Conservation (phyloP, 2,113 vertebrate species). For the Seriola aureovittata region DNA sequence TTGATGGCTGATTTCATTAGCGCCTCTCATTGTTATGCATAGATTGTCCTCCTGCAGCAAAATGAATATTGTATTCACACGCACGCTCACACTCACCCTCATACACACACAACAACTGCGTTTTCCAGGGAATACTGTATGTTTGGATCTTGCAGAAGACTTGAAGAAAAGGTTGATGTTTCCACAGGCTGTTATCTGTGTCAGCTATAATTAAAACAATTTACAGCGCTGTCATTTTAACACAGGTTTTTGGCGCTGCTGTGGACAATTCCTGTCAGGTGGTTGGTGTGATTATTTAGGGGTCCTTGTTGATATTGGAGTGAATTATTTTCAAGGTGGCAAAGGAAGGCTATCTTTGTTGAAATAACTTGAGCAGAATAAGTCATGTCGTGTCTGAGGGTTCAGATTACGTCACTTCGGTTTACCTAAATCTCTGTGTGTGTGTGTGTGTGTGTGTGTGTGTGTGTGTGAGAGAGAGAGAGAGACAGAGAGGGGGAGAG, state of each 20-base stretch:
- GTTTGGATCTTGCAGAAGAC: constrained; percentile 79
- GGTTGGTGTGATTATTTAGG: constrained; percentile 69
- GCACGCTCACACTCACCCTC: constrained; percentile 72
- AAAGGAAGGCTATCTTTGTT: constrained; percentile 56
- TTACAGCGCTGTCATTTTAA: constrained; percentile 76
- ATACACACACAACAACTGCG: constrained; percentile 81
- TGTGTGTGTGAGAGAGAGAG: neutral
- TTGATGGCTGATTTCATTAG: constrained; percentile 99
- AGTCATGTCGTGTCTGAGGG: constrained; percentile 48
- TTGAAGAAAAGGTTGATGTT: constrained; percentile 78
- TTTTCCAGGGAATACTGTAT: constrained; percentile 82
- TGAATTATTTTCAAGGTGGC: constrained; percentile 56
- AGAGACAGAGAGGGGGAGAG: neutral
- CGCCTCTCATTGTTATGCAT: constrained; percentile 99
- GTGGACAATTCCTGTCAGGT: constrained; percentile 76
- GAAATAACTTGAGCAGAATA: constrained; percentile 52
- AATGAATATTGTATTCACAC: constrained; percentile 98
- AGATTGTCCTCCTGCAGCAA: constrained; percentile 99
- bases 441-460: neutral
- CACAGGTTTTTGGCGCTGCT: constrained; percentile 62
- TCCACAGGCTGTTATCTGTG: constrained; percentile 77
- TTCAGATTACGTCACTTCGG: constrained; percentile 62
- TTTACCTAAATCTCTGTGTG: constrained; percentile 52
- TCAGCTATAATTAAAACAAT: constrained; percentile 81
- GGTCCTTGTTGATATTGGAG: constrained; percentile 55